Evolutionary conservation across 2,888 invertebrate genomes (phyloP), one percentile per base, ranked within the genome.

Genomic region (Stramonita haemastoma): DNA sequence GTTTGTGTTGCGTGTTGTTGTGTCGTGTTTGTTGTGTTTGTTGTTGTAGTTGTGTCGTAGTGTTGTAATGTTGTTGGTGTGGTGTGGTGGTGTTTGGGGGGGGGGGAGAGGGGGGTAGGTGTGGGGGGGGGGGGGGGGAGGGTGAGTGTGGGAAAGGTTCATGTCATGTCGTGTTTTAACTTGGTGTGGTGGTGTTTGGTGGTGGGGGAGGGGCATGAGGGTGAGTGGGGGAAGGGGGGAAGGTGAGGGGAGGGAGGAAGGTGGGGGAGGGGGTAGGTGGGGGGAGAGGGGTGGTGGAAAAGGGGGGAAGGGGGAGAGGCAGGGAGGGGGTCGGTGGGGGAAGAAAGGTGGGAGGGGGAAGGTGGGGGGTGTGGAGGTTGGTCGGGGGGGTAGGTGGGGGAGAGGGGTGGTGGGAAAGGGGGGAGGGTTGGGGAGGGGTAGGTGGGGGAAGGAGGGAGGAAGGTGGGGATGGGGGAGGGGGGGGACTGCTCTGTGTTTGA

Each of bases 1-100:
- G 96, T 96, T 46, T 8, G 92, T 93, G 94, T 91, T 26, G n/a
- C 19, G 73, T n/a, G 8, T 17, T 73, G 2, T 29, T 8, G 8
- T 19, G 19, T 2, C 11, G 57, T 13, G 17, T 8, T 57, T 15
- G 32, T 15, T 5, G 15, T 79, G 11, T n/a, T 15, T 79, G 79
- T 32, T 32, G n/a, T n/a, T n/a, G n/a, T n/a, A n/a, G n/a, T n/a
- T n/a, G n/a, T n/a, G n/a, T 73, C 22, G 73, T 73, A n/a, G n/a
- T 73, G 22, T 22, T n/a, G 22, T 73, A 2, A 5, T 26, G n/a
- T n/a, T n/a, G n/a, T n/a, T n/a, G 46, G 46, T 2, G 46, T 46
- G 2, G 46, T 46, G 46, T 2, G 46, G 46, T 2, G 46, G 46
- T 2, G 46, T 2, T 46, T 46, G 46, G 46, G 46, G 2, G 46